Evolutionary conservation across 53 echinoderm and acorn worm genomes (phyloP).

Genomic region (Mesocentrotus franciscanus): DNA sequence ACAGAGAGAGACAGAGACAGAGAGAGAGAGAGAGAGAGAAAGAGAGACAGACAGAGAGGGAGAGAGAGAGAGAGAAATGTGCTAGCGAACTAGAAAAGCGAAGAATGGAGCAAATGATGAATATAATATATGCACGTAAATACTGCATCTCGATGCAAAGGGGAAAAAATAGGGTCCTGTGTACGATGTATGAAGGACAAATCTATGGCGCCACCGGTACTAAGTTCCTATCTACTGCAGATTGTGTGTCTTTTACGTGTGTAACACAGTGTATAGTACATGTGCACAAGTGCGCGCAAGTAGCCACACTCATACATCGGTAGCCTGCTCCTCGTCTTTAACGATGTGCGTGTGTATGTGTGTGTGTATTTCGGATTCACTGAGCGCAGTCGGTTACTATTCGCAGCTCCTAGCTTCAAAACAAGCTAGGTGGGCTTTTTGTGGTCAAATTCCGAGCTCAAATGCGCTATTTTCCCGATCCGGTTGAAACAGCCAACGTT

Average conservation of each 20-base stretch:
- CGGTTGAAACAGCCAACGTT: background rate
- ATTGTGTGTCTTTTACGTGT: background rate
- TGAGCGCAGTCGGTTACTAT: slow-evolving; percentile 21
- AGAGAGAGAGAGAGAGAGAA: background rate
- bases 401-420: slow-evolving; percentile 48
- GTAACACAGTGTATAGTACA: background rate
- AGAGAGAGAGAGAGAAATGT: background rate
- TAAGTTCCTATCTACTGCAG: background rate
- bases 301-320: background rate
- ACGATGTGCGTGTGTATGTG: too few species aligned
- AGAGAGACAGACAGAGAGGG: background rate
- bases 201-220: background rate
- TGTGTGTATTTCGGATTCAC: slow-evolving; percentile 40
- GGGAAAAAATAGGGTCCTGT: background rate
- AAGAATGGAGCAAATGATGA: background rate
- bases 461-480: slow-evolving; percentile 4
- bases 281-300: slow-evolving; percentile 11
- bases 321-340: background rate
- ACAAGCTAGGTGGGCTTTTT: slow-evolving; percentile 45
- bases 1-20: too few species aligned
- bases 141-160: background rate
- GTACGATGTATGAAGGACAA: background rate
- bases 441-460: slow-evolving; percentile 26
- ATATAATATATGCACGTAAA: slow-evolving; percentile 32
- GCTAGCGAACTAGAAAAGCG: background rate